phyloP scores from a whole-genome alignment of 1,140 invertebrate genomes.

The Babylonia areolata region DNA sequence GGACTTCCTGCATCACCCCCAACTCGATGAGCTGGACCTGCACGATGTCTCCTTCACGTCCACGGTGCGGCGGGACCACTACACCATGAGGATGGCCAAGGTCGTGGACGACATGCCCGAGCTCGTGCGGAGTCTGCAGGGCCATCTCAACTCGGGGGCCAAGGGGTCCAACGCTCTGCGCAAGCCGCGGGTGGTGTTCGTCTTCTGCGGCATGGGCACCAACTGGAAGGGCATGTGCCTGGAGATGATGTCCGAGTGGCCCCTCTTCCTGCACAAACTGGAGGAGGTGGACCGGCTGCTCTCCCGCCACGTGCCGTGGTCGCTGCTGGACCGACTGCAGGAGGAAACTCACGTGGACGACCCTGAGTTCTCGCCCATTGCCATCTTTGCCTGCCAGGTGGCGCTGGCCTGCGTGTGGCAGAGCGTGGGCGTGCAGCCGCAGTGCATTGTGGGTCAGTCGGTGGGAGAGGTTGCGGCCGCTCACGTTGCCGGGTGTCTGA shows the following conservation, averaged over 20 bases:
- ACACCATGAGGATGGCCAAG: conserved; percentile 37
- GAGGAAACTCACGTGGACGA: conserved; percentile 44
- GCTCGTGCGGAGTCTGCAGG: neutral
- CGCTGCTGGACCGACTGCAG: conserved; percentile 41
- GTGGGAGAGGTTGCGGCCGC: conserved; percentile 67
- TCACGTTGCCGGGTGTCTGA: conserved; percentile 51
- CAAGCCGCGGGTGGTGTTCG: conserved; percentile 46
- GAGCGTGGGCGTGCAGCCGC: conserved; percentile 51
- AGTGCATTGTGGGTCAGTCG: conserved; percentile 62
- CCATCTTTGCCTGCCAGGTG: conserved; percentile 66
- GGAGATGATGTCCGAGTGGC: conserved; percentile 18
- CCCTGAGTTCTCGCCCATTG: conserved; percentile 55
- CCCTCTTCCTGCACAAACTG: conserved; percentile 24
- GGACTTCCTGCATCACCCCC: conserved; percentile 3
- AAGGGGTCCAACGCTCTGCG: neutral
- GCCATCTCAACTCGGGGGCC: conserved; percentile 5
- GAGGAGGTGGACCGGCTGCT: conserved; percentile 53
- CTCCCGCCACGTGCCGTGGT: conserved; percentile 46
- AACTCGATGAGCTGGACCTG: conserved; percentile 5
- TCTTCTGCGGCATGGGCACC: conserved; percentile 65
- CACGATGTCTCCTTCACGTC: conserved; percentile 51
- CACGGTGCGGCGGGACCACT: conserved; percentile 52
- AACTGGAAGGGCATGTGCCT: conserved; percentile 59
- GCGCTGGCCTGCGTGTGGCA: conserved; percentile 56
- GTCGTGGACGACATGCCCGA: conserved; percentile 40